Base-by-base conservation (phyloP, 2,888 invertebrate genomes). In the Pycnomerus fuliginosus region DNA sequence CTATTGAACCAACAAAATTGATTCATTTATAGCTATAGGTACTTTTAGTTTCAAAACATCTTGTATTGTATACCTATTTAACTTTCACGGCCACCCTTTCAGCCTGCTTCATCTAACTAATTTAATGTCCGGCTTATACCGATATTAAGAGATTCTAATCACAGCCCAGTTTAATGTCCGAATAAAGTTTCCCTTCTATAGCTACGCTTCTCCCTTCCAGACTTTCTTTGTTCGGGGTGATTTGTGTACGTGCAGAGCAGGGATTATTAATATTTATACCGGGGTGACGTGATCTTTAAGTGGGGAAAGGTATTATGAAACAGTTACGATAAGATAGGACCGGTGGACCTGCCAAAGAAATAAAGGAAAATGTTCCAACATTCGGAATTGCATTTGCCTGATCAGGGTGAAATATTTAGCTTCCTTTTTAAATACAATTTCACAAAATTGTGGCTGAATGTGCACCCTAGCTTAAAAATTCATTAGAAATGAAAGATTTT, bases 221-320 rank as follows among this genome's bases (percentile, higher is more conserved):
- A 15, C 24, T 38, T 16, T 11, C 43, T 36, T 36, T 43, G 43
- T 43, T 28, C 13, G 31, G 36, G 39, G 42, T 48, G 50, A 45
- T 53, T 48, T 52, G 45, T 52, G 45, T 37, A 46, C 45, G 32
- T 35, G 42, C 31, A 34, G 38, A 37, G 24, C n/a, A n/a, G 27
- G 48, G 48, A 50, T 51, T 52, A 52, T 52, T 44, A 53, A 51
- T 51, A 53, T 50, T 53, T 53, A 53, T 40, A 41, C 27, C 32
- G 34, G 30, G 37, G 23, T 48, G 48, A 49, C 49, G 49, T 46
- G 46, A 46, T 46, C 41, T 37, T 41, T 41, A 32, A 14, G 16
- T 16, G 32, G 32, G 32, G 33, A 36, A 41, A 36, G 46, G 46
- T 46, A 46, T 46, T 45, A 45, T 3, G 17, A 13, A 16, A 12